A percentile compares a stretch with the other conserved stretches of the same genome.
phyloP scores from a whole-genome alignment of 2,888 invertebrate genomes.

The Epistrophe eligans region DNA sequence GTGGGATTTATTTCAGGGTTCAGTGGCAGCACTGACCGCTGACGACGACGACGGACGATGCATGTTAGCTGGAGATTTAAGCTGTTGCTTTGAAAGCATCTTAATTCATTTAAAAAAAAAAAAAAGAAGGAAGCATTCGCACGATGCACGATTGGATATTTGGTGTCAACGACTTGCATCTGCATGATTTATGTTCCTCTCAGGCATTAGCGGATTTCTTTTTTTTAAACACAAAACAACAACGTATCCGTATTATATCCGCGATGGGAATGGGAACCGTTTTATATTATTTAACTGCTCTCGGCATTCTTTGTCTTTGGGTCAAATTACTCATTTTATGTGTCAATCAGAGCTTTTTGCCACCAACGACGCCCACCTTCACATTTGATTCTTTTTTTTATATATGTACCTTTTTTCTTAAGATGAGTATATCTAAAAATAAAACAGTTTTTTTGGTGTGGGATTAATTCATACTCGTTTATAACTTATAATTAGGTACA shows the following conservation, averaged over 20 bases:
- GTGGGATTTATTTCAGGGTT: slow-evolving; percentile 61
- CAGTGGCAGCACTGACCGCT: slow-evolving; percentile 60
- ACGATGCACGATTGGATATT: slow-evolving; percentile 75
- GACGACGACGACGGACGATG: slow-evolving; percentile 32
- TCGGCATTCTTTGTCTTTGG: slow-evolving; percentile 73
- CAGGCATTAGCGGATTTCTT: slow-evolving; percentile 60
- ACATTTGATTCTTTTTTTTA: not conserved
- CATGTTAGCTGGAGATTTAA: slow-evolving; percentile 70
- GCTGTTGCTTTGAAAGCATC: slow-evolving; percentile 68
- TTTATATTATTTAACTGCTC: slow-evolving; percentile 39
- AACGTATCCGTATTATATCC: slow-evolving; percentile 9
- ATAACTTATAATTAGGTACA: not conserved
- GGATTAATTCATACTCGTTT: not conserved
- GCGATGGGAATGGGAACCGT: slow-evolving; percentile 61
- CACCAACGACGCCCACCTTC: slow-evolving; percentile 71
- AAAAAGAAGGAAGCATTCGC: slow-evolving; percentile 69
- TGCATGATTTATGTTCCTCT: slow-evolving; percentile 72
- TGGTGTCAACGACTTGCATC: slow-evolving; percentile 75
- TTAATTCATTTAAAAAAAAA: slow-evolving; percentile 63
- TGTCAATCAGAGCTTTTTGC: slow-evolving; percentile 64
- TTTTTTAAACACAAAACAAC: slow-evolving; percentile 21
- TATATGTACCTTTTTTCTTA: not conserved
- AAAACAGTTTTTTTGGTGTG: slow-evolving; percentile 21
- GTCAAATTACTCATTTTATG: slow-evolving; percentile 72
- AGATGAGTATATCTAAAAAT: slow-evolving; percentile 58